Percentiles rank a stretch among this genome's conserved stretches.
Evolutionary conservation across 30 jellyfish, hydroid and myxozoan genomes (phyloP).

Genomic region (Rhopilema esculentum): DNA sequence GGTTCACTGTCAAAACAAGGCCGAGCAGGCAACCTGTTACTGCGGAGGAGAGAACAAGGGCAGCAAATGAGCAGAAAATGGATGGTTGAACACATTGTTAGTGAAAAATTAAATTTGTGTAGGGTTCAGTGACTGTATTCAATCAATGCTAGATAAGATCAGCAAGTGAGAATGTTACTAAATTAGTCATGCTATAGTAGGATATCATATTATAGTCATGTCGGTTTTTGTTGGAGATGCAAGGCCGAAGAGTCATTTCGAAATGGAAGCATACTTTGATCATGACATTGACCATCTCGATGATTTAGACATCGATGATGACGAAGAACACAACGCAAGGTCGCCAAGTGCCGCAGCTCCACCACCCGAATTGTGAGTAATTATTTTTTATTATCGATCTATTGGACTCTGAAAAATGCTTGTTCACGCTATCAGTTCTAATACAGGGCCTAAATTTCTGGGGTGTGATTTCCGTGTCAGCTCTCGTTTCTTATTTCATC

Average conservation of each 20-base stretch:
- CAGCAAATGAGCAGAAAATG: constrained; percentile 21
- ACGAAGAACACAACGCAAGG: constrained; percentile 56
- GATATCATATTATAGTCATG: constrained; percentile 1
- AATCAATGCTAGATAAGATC: neutral
- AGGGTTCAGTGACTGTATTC: neutral
- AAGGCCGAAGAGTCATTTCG: constrained; percentile 72
- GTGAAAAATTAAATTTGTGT: neutral
- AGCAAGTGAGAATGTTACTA: neutral
- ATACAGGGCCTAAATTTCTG: constrained; percentile 17
- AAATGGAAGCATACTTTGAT: constrained; percentile 62
- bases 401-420: neutral
- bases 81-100: neutral
- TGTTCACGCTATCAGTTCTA: neutral
- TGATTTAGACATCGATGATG: constrained; percentile 90
- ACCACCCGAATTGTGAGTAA: constrained; percentile 80
- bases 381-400: neutral
- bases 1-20: neutral
- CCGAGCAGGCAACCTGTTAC: neutral
- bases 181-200: neutral
- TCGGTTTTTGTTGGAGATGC: constrained; percentile 25
- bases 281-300: constrained; percentile 72
- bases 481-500: neutral
- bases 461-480: constrained; percentile 41
- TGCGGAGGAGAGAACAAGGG: constrained; percentile 24
- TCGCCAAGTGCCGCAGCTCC: constrained; percentile 56